Evolutionary conservation across 1,140 invertebrate genomes (phyloP), one percentile per base, ranked within the genome.

Genomic region (Magallana ariakensis): DNA sequence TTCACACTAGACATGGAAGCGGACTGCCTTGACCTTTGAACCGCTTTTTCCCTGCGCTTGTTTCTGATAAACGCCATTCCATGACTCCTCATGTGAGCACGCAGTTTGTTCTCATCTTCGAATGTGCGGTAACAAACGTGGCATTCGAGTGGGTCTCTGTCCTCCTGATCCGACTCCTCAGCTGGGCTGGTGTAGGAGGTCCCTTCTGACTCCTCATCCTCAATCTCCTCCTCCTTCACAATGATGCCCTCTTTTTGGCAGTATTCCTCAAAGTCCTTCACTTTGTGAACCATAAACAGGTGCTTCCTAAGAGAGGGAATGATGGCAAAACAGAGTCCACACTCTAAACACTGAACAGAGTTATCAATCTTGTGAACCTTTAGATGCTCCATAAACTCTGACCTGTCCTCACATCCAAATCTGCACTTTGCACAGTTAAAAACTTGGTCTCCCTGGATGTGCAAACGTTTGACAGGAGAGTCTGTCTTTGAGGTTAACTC

Each of bases 21-120:
- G 0, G 55, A 58, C 26, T 82, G 46, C 22, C 66, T 75, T 2
- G 66, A 75, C 66, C 22, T 75, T 33, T 75, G 66, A 0, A 75
- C 10, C 7, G 82, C 57, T 84, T 56, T 57, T 33, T 86, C 84
- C 46, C 56, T 57, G 33, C 92, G 85, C 81, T 89, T 91, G 54
- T 93, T 93, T 53, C 90, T 89, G 26, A 95, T 95, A 83, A 94
- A 95, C 6, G 94, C 94, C 94, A 95, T 95, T 26, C 94, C 94
- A 92, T 95, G 94, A 33, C 91, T 93, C 80, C 94, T 89, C 92
- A 95, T 92, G 87, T 95, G 94, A 10, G 87, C 87, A 81, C 92
- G 93, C 9, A 94, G 66, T 10, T 82, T 60, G 19, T 66, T 66
- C 26, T 94, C 92, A 83, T 85, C 91, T 6, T 92, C 90, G 92